Base-by-base conservation (phyloP, 2,888 invertebrate genomes). In the Strigamia maritima region DNA sequence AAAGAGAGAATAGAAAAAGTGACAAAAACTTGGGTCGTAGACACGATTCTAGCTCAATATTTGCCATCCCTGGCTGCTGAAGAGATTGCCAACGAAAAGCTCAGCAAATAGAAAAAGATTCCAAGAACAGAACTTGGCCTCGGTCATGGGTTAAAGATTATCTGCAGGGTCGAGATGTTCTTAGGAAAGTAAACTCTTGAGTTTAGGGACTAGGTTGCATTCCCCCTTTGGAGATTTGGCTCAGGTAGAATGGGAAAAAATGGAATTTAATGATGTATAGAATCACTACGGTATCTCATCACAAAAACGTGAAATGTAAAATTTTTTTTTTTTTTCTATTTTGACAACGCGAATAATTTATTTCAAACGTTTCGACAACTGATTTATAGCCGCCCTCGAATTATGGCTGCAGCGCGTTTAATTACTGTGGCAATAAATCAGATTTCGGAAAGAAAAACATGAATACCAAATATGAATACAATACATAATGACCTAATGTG, bases 121-220 rank as follows among this genome's bases (percentile, higher is more conserved):
- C 70, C 28, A 70, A 70, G 70, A 70, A 70, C 70, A 70, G 70
- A 70, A 28, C 26, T 70, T 70, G 70, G 70, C 70, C 70, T 70
- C n/a, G 70, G 70, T 70, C 70, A 70, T 70, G 70, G 70, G 70
- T 70, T 70, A 70, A 70, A 70, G 70, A 70, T 70, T 70, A 70
- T 70, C 70, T 70, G 24, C 70, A 70, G 70, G 70, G 70, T 70
- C 70, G 70, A 70, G 70, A 70, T 60, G 28, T 70, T 70, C 70
- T 70, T 70, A 70, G 70, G 26, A 70, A 70, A 70, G 70, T 70
- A 70, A 70, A 70, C 70, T 70, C 70, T 70, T n/a, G 35, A 28
- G 70, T 70, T 70, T 70, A 14, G 24, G 28, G 70, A 65, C 26
- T 70, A 4, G 26, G 26, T 26, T 70, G 70, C 70, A 70, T 70